Percentiles rank a stretch among this genome's conserved stretches.
Conservation (phyloP, 2,888 invertebrate species). For the Apotomis betuletana region DNA sequence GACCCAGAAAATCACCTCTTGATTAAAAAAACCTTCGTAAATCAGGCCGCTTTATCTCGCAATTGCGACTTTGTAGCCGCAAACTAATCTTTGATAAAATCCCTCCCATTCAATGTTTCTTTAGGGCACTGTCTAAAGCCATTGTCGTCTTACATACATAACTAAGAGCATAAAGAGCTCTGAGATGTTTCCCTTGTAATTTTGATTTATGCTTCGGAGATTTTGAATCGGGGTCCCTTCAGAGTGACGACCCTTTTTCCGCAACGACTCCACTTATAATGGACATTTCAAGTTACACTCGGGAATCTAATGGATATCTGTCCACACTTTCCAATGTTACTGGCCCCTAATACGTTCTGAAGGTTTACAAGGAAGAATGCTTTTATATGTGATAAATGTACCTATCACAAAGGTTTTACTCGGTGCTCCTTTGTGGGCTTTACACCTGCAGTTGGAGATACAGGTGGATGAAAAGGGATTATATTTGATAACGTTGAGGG, state of each 20-base stretch:
- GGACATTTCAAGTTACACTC: conserved; percentile 52
- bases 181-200: conserved; percentile 71
- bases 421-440: background rate
- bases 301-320: conserved; percentile 52
- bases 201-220: conserved; percentile 69
- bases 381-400: conserved; percentile 12
- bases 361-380: conserved; percentile 6
- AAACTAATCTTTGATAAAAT: conserved; percentile 19
- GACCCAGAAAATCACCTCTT: background rate
- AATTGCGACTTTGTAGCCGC: background rate
- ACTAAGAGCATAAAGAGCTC: conserved; percentile 43
- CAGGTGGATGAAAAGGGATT: background rate
- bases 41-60: background rate
- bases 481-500: background rate
- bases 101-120: conserved; percentile 27
- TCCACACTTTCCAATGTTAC: conserved; percentile 32
- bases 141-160: conserved; percentile 26
- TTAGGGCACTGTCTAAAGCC: conserved; percentile 21
- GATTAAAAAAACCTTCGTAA: conserved; percentile 20
- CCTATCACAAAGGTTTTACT: conserved; percentile 12
- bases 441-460: background rate
- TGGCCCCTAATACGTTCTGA: conserved; percentile 2
- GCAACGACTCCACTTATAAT: conserved; percentile 57
- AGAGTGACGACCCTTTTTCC: conserved; percentile 58
- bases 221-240: conserved; percentile 56